phyloP scores from a whole-genome alignment of 2,113 vertebrate species.

The Sylvietta virens region DNA sequence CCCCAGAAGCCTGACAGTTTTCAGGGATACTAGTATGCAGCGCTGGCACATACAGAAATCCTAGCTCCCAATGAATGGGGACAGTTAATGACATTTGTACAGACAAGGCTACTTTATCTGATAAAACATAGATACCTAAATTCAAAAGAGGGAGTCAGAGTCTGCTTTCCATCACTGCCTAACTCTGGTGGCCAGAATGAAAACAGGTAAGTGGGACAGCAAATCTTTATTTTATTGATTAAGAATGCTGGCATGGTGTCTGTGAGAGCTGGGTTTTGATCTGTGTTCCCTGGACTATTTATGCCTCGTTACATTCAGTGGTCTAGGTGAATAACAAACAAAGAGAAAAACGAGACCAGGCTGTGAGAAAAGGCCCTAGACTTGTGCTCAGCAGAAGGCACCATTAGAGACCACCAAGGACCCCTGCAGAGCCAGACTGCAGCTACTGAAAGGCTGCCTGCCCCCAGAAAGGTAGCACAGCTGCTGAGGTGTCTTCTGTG shows the following conservation, averaged over 20 bases:
- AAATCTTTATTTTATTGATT: constrained; percentile 56
- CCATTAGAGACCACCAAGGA: background rate
- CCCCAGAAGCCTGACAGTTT: background rate
- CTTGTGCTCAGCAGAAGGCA: background rate
- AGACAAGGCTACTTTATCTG: background rate
- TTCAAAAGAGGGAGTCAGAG: constrained; percentile 1
- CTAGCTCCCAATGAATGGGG: background rate
- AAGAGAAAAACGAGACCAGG: background rate
- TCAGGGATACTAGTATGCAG: background rate
- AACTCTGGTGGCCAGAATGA: background rate
- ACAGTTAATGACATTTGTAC: background rate
- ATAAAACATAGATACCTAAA: background rate
- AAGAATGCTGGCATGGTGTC: fast-evolving
- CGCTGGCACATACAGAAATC: background rate
- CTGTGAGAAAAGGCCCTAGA: background rate
- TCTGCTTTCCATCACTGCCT: constrained; percentile 23
- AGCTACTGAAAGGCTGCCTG: background rate
- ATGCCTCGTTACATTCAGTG: background rate
- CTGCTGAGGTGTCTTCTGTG: background rate
- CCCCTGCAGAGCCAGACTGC: background rate
- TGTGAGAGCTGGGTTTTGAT: background rate
- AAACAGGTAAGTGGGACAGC: constrained; percentile 22
- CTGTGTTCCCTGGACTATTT: background rate
- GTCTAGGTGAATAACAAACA: background rate
- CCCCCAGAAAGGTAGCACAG: background rate